These are phyloP conservation scores for Neopipo cinnamomea DNA, from an alignment of 2,113 vertebrate species.

Conservation along the genomic window DNA sequence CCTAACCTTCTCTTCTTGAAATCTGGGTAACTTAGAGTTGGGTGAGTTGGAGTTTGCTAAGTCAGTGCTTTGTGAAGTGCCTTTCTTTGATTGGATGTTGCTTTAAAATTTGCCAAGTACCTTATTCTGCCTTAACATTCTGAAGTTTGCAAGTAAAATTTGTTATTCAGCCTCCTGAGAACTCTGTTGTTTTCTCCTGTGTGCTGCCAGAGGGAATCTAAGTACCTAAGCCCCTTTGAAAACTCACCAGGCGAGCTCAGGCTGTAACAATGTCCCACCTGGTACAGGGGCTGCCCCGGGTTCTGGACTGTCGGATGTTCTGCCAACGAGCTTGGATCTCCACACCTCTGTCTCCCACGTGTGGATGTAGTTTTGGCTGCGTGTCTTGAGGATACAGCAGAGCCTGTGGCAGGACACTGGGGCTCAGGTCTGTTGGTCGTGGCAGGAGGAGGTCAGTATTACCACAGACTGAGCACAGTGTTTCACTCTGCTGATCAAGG, in stretches of 20 bases:
- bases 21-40: neutral
- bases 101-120: neutral
- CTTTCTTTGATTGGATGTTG: neutral
- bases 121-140: neutral
- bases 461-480: accelerated
- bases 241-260: neutral
- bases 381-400: neutral
- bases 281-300: neutral
- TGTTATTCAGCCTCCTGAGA: neutral
- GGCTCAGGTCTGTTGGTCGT: neutral
- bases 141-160: neutral
- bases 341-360: neutral
- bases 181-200: neutral
- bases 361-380: neutral
- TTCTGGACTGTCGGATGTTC: neutral
- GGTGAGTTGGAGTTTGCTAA: neutral
- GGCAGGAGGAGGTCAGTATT: neutral
- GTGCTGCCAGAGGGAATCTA: neutral
- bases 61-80: neutral
- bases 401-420: neutral
- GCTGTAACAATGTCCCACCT: neutral
- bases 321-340: neutral
- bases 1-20: neutral
- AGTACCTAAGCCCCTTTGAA: neutral
- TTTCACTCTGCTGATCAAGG: neutral